Conservation (phyloP, 2,888 invertebrate genomes). For the Cantharis flavilabris region DNA sequence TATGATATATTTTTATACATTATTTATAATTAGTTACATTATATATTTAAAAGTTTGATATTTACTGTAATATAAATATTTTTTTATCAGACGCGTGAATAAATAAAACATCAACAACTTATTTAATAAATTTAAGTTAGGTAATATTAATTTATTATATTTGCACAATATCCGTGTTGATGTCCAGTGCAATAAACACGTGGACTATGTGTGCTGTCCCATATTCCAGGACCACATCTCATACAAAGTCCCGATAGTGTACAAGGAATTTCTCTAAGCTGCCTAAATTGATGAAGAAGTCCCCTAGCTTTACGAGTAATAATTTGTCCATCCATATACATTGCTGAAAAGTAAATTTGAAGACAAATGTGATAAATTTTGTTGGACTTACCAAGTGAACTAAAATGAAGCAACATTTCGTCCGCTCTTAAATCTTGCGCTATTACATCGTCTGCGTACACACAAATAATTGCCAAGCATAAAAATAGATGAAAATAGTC, state of each 20-base stretch:
- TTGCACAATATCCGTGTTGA: conserved; percentile 59
- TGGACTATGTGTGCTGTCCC: conserved; percentile 92
- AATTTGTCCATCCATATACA: conserved; percentile 95
- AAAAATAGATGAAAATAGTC: conserved; percentile 96
- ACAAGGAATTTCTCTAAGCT: conserved; percentile 84
- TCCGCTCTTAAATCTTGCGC: conserved; percentile 91
- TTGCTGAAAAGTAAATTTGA: conserved; percentile 62
- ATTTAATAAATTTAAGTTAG: not conserved
- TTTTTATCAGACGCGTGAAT: not conserved
- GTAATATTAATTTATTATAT: conserved; percentile 32
- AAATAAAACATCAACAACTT: not conserved
- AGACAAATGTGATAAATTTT: not conserved
- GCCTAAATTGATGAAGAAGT: conserved; percentile 87
- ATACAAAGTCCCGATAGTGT: conserved; percentile 86
- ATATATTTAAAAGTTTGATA: not conserved
- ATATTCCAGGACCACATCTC: conserved; percentile 89
- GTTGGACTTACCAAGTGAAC: conserved; percentile 74
- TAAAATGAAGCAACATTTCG: conserved; percentile 93
- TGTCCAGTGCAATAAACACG: conserved; percentile 82
- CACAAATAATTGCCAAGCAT: conserved; percentile 89
- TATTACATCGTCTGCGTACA: conserved; percentile 91
- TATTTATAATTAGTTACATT: not conserved
- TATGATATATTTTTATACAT: not conserved
- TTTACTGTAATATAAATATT: not conserved
- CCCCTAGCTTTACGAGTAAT: conserved; percentile 92